phyloP scores from a whole-genome alignment of 2,888 invertebrate species.

The Phalangium opilio region DNA sequence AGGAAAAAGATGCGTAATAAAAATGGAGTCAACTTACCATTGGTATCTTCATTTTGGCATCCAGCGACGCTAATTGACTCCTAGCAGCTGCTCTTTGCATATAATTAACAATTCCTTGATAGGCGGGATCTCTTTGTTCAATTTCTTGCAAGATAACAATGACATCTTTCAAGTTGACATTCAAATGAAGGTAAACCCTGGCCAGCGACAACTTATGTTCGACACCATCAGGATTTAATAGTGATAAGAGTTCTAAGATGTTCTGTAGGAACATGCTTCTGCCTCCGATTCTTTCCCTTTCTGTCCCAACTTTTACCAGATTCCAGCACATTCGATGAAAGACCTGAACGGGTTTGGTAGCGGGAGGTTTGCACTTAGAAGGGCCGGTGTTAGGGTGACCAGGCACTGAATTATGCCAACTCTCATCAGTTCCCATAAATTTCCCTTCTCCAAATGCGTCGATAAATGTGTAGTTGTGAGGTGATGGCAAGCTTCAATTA shows the following conservation, averaged over 20 bases:
- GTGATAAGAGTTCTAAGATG: conserved; percentile 38
- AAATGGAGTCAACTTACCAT: too few relatives aligned
- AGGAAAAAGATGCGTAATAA: too few relatives aligned
- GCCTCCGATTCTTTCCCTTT: conserved; percentile 36
- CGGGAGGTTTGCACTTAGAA: conserved; percentile 13
- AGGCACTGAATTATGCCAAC: conserved; percentile 17
- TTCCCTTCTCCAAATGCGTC: conserved; percentile 28
- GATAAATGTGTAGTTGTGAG: conserved; percentile 27
- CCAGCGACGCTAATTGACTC: conserved; percentile 9
- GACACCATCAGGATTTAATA: conserved; percentile 40
- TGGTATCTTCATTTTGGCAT: too few relatives aligned
- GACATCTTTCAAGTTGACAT: conserved; percentile 28
- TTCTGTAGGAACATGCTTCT: conserved; percentile 37
- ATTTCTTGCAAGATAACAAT: conserved; percentile 17
- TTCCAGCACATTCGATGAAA: conserved; percentile 42
- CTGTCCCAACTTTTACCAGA: conserved; percentile 40
- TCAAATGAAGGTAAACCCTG: conserved; percentile 37
- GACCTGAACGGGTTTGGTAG: conserved; percentile 31
- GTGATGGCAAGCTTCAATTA: conserved; percentile 18
- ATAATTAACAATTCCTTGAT: conserved; percentile 16
- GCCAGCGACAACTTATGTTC: conserved; percentile 38
- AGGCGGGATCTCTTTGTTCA: conserved; percentile 13
- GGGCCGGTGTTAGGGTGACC: conserved; percentile 6
- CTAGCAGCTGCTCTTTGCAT: conserved; percentile 16
- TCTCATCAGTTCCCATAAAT: conserved; percentile 22